Conservation (phyloP, 2,888 invertebrate species). For the Drosophila macrospina region DNA sequence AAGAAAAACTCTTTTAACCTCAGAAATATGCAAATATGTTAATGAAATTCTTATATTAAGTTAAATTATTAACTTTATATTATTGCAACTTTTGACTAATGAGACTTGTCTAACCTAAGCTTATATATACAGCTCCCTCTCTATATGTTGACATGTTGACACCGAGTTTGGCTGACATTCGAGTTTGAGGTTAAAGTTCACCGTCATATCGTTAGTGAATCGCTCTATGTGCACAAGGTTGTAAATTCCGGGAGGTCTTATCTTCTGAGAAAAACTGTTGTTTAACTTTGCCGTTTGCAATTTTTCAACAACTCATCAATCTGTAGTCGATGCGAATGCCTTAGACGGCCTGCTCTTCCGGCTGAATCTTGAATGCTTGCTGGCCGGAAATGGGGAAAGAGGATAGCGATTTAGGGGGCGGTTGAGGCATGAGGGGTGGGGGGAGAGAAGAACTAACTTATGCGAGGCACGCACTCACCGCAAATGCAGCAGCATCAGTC, state of each 20-base stretch:
- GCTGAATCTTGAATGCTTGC: slow-evolving; percentile 29
- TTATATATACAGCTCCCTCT: not conserved
- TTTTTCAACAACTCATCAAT: slow-evolving; percentile 81
- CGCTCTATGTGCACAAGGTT: slow-evolving; percentile 47
- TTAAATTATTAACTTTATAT: too few species aligned
- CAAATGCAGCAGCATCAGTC: slow-evolving; percentile 80
- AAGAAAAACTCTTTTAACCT: too few species aligned
- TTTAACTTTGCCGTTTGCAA: slow-evolving; percentile 80
- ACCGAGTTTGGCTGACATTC: slow-evolving; percentile 5
- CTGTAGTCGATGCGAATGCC: slow-evolving; percentile 67
- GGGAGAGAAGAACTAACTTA: slow-evolving; percentile 63
- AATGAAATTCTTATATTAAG: too few species aligned
- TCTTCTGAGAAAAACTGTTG: slow-evolving; percentile 67
- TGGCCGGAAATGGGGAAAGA: slow-evolving; percentile 28
- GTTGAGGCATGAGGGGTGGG: too few species aligned
- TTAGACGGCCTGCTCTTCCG: slow-evolving; percentile 47
- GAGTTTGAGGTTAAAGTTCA: slow-evolving; percentile 2
- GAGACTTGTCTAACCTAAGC: too few species aligned
- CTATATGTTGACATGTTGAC: slow-evolving; percentile 24
- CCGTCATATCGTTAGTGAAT: slow-evolving; percentile 52
- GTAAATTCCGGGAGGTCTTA: slow-evolving; percentile 41
- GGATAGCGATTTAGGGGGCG: too few species aligned
- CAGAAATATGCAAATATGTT: too few species aligned
- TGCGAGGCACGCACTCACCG: slow-evolving; percentile 80
- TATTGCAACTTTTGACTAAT: too few species aligned